Evolutionary conservation across 2,113 vertebrate genomes (phyloP).

Genomic region (Indri indri): DNA sequence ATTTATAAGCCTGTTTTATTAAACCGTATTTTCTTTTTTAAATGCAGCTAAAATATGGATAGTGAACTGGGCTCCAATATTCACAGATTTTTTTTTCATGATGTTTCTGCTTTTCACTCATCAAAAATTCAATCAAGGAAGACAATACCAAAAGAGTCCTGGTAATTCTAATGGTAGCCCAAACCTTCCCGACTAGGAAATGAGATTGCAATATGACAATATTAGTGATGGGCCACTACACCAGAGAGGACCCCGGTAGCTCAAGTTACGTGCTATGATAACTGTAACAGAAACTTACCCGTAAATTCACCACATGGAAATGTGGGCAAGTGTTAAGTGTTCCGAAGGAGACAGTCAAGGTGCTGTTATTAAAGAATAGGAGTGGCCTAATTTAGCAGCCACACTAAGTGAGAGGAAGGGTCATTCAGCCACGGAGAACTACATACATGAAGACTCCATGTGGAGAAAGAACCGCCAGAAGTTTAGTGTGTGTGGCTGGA

Average conservation of each 20-base stretch:
- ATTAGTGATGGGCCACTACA: background rate
- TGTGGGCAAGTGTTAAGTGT: background rate
- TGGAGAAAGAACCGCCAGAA: background rate
- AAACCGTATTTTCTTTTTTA: background rate
- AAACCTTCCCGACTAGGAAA: background rate
- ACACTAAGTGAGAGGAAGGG: background rate
- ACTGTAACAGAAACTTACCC: background rate
- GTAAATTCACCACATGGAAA: background rate
- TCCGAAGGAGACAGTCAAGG: background rate
- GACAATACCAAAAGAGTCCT: background rate
- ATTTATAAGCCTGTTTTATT: background rate
- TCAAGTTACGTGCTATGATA: rapidly evolving
- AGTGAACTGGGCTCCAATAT: background rate
- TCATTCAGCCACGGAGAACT: background rate
- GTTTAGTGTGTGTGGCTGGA: background rate
- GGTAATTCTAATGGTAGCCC: background rate
- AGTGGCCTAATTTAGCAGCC: background rate
- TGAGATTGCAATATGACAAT: background rate
- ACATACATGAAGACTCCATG: background rate
- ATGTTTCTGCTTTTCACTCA: background rate
- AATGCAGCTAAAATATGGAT: background rate
- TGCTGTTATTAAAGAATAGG: background rate
- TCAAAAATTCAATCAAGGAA: constrained; percentile 24
- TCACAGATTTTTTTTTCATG: background rate
- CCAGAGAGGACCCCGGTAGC: background rate